These are phyloP conservation scores for Xenus cinereus DNA, from an alignment of 2,113 vertebrate species.

Conservation along the genomic window DNA sequence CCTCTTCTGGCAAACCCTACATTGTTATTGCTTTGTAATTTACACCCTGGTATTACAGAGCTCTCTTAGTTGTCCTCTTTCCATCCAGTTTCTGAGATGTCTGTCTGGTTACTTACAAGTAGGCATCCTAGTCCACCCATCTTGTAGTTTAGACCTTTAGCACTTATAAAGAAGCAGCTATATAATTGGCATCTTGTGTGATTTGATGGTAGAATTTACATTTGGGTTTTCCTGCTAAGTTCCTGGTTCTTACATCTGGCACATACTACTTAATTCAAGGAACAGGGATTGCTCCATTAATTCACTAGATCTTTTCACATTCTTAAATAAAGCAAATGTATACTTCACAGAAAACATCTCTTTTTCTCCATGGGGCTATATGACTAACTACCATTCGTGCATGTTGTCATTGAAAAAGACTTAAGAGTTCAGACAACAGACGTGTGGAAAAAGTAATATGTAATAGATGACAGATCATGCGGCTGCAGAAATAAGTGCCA, in stretches of 20 bases:
- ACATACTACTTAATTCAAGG: neutral
- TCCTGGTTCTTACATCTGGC: neutral
- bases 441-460: conserved; percentile 31
- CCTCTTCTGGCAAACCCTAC: neutral
- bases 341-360: neutral
- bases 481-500: neutral
- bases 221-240: neutral
- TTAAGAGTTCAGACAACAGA: neutral
- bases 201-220: neutral
- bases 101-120: neutral
- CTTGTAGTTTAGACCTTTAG: neutral
- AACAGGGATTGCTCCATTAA: neutral
- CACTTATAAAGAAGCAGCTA: neutral
- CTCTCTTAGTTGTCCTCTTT: neutral
- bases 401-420: neutral
- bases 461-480: neutral
- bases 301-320: neutral
- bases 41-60: neutral
- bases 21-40: neutral
- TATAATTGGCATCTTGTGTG: neutral
- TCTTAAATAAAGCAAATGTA: neutral
- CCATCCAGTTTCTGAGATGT: neutral
- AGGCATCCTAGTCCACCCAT: neutral
- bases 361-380: neutral
- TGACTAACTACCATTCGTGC: neutral